Base-by-base conservation (phyloP, 1,140 invertebrate species). In the Euura saliciscinereae region DNA sequence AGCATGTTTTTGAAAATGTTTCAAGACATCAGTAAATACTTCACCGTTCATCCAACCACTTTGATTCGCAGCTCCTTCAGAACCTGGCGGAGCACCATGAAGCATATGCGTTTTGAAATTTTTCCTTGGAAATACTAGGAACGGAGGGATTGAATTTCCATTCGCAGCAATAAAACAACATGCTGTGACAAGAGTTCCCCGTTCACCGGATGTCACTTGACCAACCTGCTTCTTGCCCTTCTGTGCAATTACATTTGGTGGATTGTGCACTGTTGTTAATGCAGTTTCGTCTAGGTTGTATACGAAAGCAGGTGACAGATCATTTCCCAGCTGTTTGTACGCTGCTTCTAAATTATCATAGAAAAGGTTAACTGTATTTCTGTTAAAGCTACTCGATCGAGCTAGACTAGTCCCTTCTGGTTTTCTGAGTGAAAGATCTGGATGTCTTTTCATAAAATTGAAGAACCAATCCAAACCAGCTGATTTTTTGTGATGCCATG, bases 1-100 rank as follows among this genome's bases (percentile, higher is more conserved):
- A 91, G 43, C 87, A 89, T 4, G 75, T 77, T 65, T 78, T 78
- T 86, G 76, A 70, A 88, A 88, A 78, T 89, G 87, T 71, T 85
- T 74, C 70, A 88, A 77, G 6, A 80, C 79, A 13, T 80, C 66
- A 42, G 78, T 44, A 79, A 86, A 88, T 68, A 82, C 45, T 71
- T 77, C 70, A 4, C 28, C 65, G 45, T 78, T 88, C 85, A 88
- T 88, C 86, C 87, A 89, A 1, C 85, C 86, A 69, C 78, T 76
- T 44, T 80, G 76, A 13, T 78, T 78, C 4, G 83, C 86, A 5
- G 83, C 74, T 44, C 85, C 84, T 6, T 85, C 70, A 44, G 83
- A 78, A 8, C 83, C 84, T 74, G 79, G 45, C 65, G 83, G 84
- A 67, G 79, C 80, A 68, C 81, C 82, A 66, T 70, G 72, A 45